These are phyloP conservation scores for Odontophorus gujanensis DNA, from an alignment of 2,113 vertebrate species.

Conservation along the genomic window DNA sequence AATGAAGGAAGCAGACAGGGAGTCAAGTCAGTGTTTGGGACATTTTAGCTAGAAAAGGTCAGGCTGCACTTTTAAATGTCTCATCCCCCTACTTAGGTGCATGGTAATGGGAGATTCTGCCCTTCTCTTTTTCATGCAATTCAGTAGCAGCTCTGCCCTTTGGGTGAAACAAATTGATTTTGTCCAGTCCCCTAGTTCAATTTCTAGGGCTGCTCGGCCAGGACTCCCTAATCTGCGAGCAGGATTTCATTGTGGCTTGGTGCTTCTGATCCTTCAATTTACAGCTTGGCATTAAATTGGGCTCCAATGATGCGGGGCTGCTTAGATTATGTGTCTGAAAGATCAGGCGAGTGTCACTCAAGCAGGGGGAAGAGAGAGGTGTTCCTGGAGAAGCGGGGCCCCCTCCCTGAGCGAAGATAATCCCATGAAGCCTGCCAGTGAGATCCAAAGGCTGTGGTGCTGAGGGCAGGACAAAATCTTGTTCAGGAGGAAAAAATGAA, in stretches of 20 bases:
- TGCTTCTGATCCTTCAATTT: conserved; percentile 61
- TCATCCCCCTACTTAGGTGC: not conserved
- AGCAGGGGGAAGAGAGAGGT: not conserved
- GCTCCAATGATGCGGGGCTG: conserved; percentile 48
- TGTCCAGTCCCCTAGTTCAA: conserved; percentile 39
- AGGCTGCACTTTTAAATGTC: conserved; percentile 9
- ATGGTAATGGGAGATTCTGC: not conserved
- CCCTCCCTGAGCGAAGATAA: conserved; percentile 12
- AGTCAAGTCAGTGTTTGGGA: not conserved
- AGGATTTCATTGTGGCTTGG: conserved; percentile 61
- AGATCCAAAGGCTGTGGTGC: not conserved
- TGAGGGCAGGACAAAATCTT: conserved; percentile 14
- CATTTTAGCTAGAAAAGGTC: conserved; percentile 21
- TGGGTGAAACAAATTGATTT: conserved; percentile 65
- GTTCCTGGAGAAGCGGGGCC: not conserved
- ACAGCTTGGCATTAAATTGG: conserved; percentile 68
- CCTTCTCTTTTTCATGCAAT: conserved; percentile 21
- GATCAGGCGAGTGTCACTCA: not conserved
- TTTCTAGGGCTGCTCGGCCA: conserved; percentile 40
- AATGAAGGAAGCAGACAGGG: not conserved
- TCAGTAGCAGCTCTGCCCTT: conserved; percentile 39
- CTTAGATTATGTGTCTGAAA: conserved; percentile 61
- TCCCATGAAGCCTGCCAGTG: not conserved
- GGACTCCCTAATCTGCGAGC: conserved; percentile 62
- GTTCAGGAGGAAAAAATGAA: conserved; percentile 32